Evolutionary conservation across 2,888 invertebrate genomes (phyloP).

Genomic region (Drosophila kokeensis): DNA sequence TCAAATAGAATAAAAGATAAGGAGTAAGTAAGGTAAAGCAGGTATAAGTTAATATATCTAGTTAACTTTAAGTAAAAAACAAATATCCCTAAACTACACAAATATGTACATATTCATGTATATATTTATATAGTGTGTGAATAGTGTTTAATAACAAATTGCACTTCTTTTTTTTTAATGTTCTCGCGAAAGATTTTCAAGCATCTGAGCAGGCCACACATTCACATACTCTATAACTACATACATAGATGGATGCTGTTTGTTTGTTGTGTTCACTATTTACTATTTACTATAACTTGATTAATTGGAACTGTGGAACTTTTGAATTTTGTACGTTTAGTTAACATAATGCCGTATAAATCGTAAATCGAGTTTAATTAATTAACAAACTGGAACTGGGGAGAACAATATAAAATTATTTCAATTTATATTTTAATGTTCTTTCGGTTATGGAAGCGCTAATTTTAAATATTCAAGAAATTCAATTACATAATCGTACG

Average conservation of each 20-base stretch:
- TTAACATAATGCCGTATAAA: slow-evolving; percentile 37
- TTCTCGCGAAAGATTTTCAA: background rate
- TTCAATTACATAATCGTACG: slow-evolving; percentile 57
- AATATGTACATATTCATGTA: background rate
- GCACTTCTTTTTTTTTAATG: background rate
- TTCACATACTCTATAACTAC: slow-evolving; percentile 4
- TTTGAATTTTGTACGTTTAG: slow-evolving; percentile 35
- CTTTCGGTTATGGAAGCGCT: slow-evolving; percentile 66
- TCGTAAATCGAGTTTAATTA: slow-evolving; percentile 10
- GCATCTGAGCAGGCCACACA: slow-evolving; percentile 4
- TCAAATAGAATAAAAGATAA: background rate
- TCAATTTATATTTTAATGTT: slow-evolving; percentile 6
- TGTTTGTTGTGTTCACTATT: background rate
- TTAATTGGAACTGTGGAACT: slow-evolving; percentile 23
- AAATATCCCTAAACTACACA: background rate
- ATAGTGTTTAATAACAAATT: slow-evolving; percentile 16
- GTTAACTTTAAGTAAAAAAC: background rate
- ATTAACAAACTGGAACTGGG: slow-evolving; percentile 29
- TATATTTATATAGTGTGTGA: background rate
- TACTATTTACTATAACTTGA: slow-evolving; percentile 3
- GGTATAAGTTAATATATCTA: background rate
- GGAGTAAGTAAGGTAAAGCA: background rate
- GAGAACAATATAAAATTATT: slow-evolving; percentile 13
- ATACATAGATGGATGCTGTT: slow-evolving; percentile 4
- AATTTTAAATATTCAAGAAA: slow-evolving; percentile 56